Conservation (phyloP, 92 coral and sea anemone genomes). For the Porites evermanni region DNA sequence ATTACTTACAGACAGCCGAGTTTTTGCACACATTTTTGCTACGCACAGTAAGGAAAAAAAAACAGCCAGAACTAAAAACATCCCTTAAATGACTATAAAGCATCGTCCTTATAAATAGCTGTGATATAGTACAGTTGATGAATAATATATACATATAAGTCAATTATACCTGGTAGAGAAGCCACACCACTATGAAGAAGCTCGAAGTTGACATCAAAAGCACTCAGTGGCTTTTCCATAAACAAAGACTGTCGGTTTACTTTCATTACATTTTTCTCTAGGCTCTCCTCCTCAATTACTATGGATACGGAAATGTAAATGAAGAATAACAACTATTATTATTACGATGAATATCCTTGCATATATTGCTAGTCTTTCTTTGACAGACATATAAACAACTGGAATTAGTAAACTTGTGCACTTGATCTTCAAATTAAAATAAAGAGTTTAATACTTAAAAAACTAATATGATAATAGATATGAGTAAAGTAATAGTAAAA, state of each 20-base stretch:
- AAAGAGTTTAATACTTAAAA: too few relatives aligned
- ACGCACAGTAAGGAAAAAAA: not conserved
- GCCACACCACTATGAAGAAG: conserved; percentile 94
- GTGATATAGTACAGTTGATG: not conserved
- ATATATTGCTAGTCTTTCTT: too few relatives aligned
- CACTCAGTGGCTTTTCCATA: conserved; percentile 87
- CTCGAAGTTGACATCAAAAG: conserved; percentile 95
- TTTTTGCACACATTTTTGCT: not conserved
- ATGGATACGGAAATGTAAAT: not conserved
- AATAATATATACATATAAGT: not conserved
- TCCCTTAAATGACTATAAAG: not conserved
- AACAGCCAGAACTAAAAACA: not conserved
- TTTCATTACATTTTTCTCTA: conserved; percentile 69
- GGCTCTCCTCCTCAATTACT: conserved; percentile 73
- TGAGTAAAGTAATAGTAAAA: too few relatives aligned
- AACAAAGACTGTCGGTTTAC: conserved; percentile 84
- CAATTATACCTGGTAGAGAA: conserved; percentile 84
- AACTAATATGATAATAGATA: too few relatives aligned
- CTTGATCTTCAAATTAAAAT: too few relatives aligned
- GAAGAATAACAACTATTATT: not conserved
- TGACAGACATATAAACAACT: too few relatives aligned
- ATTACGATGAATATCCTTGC: too few relatives aligned
- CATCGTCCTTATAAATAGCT: not conserved
- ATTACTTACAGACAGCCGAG: too few relatives aligned
- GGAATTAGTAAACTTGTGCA: too few relatives aligned